These are phyloP conservation scores for Cephus runcator DNA, from an alignment of 2,888 invertebrate species.

Conservation along the genomic window DNA sequence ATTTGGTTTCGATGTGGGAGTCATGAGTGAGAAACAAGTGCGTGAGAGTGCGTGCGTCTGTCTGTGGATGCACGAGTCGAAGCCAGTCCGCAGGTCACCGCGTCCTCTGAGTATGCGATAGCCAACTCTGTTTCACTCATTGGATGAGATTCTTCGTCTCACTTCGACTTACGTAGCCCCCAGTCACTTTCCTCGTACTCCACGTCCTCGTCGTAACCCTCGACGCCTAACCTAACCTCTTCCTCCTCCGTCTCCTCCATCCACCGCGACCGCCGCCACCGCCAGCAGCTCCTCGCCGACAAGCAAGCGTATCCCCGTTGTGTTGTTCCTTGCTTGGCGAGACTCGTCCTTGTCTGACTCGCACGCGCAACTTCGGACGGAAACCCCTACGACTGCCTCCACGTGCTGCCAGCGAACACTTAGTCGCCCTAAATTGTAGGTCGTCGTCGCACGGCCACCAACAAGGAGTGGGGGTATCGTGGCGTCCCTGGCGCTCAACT, in stretches of 20 bases:
- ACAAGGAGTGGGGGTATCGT: conserved; percentile 29
- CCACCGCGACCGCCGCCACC: not conserved
- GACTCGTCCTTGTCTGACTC: conserved; percentile 26
- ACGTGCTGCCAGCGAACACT: conserved; percentile 55
- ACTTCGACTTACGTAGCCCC: not conserved
- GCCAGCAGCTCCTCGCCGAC: not conserved
- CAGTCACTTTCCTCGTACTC: conserved; percentile 18
- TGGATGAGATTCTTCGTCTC: not conserved
- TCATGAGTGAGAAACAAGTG: not conserved
- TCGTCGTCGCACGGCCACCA: conserved; percentile 47
- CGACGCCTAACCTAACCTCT: conserved; percentile 11
- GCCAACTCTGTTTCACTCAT: conserved; percentile 14
- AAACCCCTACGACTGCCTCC: conserved; percentile 61
- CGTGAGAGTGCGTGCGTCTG: conserved; percentile 18
- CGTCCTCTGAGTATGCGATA: conserved; percentile 31
- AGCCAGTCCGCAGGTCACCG: conserved; percentile 39
- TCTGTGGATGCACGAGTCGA: conserved; percentile 38
- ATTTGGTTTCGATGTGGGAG: conserved; percentile 15
- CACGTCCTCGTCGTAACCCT: conserved; percentile 21
- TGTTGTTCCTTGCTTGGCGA: not conserved
- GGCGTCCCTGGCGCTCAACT: conserved; percentile 19
- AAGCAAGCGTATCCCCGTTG: not conserved
- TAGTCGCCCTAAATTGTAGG: conserved; percentile 60
- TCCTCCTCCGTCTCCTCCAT: conserved; percentile 10
- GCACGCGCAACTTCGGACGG: conserved; percentile 44